Base-by-base conservation (phyloP, 2,797 vertebrate genomes). In the Discoglossus pictus region DNA sequence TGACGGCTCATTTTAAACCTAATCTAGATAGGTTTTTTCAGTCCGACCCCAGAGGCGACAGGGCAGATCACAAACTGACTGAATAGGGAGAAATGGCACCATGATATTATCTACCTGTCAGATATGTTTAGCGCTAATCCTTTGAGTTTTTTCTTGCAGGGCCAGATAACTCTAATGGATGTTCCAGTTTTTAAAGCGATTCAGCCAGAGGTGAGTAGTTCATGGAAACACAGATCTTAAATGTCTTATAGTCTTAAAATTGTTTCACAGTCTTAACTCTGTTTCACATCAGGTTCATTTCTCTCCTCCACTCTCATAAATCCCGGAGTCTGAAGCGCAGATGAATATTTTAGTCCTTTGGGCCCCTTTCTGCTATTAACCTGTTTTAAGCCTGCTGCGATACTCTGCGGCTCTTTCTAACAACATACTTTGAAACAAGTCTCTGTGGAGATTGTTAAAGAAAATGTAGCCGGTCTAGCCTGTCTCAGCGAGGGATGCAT, bases 81-180 rank as follows among this genome's bases (percentile, higher is more conserved):
- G n/a, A n/a, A n/a, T n/a, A n/a, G n/a, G n/a, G n/a, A n/a, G n/a
- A n/a, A n/a, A n/a, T n/a, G n/a, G n/a, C n/a, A n/a, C 10, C 34
- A 17, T 13, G 42, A 15, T 39, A 31, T 34, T 27, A 52, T 56
- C 48, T 65, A 36, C 53, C 31, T 58, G 34, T 2, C 36, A 12
- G 39, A 13, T 52, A 23, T 24, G 8, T 38, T 55, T 2, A 15
- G 11, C 1, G 18, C 13, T 68, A 60, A 59, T 60, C 55, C 55
- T 68, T 21, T 63, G 60, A 52, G 17, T 23, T 72, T 52, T 77
- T 50, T 39, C 18, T 85, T 85, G 61, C 80, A 99, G 97, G 94
- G 97, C 82, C 97, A 99, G 82, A 98, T 99, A 87, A 97, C 95
- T 0, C 90, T 99, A 78, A 98, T 99, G 96, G 97, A 99, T 77